Percentiles rank a stretch among this genome's conserved stretches.
Conservation (phyloP, 2,888 invertebrate species). For the Protodeltote pygarga region DNA sequence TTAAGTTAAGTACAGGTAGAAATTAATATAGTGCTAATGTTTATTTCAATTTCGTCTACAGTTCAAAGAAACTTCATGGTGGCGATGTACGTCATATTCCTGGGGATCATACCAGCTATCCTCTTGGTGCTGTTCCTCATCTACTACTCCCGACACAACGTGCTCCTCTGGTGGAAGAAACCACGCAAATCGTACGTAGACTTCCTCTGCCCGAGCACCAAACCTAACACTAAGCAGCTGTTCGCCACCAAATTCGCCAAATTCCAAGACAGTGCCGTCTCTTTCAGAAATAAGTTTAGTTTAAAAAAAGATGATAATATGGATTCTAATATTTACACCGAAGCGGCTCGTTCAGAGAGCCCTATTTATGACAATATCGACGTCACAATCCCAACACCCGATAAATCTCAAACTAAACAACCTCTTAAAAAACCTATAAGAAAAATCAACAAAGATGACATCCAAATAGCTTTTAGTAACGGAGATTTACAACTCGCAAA, state of each 20-base stretch:
- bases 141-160: constrained; percentile 92
- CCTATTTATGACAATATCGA: constrained; percentile 41
- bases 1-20: too few relatives aligned
- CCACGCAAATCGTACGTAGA: constrained; percentile 84
- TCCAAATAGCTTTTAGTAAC: constrained; percentile 61
- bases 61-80: constrained; percentile 92
- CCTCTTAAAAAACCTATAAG: constrained; percentile 59
- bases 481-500: constrained; percentile 41
- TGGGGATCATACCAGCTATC: constrained; percentile 93
- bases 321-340: constrained; percentile 20
- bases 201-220: constrained; percentile 40
- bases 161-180: constrained; percentile 82
- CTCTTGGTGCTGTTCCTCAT: constrained; percentile 89
- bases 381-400: constrained; percentile 29
- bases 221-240: constrained; percentile 25
- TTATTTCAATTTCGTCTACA: constrained; percentile 66
- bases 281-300: constrained; percentile 37
- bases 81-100: constrained; percentile 94
- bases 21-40: constrained; percentile 7
- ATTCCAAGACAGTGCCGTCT: constrained; percentile 42
- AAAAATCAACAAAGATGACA: constrained; percentile 75
- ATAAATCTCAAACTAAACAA: constrained; percentile 44
- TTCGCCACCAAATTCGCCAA: constrained; percentile 44
- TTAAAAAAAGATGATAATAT: constrained; percentile 38
- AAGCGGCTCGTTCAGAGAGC: constrained; percentile 17